Conservation (phyloP, 2,888 invertebrate species). For the Melinopterus prodromus region DNA sequence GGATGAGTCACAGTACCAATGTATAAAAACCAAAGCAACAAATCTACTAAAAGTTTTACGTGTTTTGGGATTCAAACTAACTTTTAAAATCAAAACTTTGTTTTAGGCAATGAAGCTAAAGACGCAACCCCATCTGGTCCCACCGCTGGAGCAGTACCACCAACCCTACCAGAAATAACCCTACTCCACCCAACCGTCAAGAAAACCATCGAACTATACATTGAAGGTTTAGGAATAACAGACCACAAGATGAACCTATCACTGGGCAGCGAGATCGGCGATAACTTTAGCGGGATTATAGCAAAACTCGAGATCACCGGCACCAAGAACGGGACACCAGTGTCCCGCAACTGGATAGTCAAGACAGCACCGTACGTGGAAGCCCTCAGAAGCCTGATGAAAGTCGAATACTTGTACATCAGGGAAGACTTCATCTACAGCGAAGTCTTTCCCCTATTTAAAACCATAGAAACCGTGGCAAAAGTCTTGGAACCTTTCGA, state of each 20-base stretch:
- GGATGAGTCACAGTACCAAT: too few species aligned
- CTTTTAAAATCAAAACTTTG: too few species aligned
- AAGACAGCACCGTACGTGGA: constrained; percentile 48
- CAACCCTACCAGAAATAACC: neutral
- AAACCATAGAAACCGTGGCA: constrained; percentile 44
- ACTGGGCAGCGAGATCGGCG: constrained; percentile 46
- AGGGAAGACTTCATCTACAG: constrained; percentile 50
- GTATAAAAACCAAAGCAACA: too few species aligned
- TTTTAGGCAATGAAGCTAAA: too few species aligned
- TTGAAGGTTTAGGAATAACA: constrained; percentile 22
- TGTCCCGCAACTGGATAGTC: constrained; percentile 45
- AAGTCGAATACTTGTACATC: constrained; percentile 44
- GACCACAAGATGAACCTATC: constrained; percentile 25
- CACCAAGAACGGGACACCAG: constrained; percentile 32
- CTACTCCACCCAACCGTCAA: neutral
- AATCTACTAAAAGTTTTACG: too few species aligned
- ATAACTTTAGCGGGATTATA: constrained; percentile 50
- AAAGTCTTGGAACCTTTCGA: constrained; percentile 40
- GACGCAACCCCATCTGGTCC: too few species aligned
- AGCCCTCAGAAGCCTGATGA: constrained; percentile 42
- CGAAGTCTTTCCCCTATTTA: constrained; percentile 45
- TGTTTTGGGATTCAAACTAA: too few species aligned
- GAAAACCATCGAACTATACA: constrained; percentile 20
- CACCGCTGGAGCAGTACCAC: neutral
- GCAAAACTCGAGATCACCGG: constrained; percentile 40